Evolutionary conservation across 1,140 invertebrate species (phyloP).

Genomic region (Papilio glaucus): DNA sequence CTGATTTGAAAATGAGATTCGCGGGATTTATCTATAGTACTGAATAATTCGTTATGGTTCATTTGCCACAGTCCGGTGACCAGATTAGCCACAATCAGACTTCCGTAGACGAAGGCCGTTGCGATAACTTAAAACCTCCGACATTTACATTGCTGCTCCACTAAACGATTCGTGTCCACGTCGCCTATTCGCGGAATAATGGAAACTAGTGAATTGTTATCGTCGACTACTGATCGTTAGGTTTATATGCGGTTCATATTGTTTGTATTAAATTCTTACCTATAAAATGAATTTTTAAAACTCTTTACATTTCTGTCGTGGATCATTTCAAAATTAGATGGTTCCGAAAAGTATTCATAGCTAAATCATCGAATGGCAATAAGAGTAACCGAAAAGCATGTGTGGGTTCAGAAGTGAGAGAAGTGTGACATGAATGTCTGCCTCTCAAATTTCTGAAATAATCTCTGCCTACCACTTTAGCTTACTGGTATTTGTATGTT

Average conservation of each 20-base stretch:
- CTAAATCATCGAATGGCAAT: too few relatives aligned
- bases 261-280: background rate
- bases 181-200: background rate
- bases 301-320: too few relatives aligned
- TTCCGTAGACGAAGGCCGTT: constrained; percentile 5
- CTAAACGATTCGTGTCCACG: background rate
- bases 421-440: too few relatives aligned
- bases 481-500: too few relatives aligned
- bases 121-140: constrained; percentile 13
- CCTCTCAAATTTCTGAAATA: too few relatives aligned
- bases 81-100: constrained; percentile 6
- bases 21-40: background rate
- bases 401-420: too few relatives aligned
- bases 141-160: background rate
- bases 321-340: too few relatives aligned
- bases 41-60: background rate
- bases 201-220: background rate
- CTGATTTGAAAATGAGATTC: background rate
- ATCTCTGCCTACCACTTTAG: too few relatives aligned
- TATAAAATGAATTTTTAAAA: too few relatives aligned
- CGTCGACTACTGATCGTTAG: background rate
- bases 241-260: background rate
- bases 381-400: too few relatives aligned
- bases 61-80: background rate
- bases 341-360: too few relatives aligned